phyloP scores from a whole-genome alignment of 2,888 invertebrate species.

The Sepiola atlantica region DNA sequence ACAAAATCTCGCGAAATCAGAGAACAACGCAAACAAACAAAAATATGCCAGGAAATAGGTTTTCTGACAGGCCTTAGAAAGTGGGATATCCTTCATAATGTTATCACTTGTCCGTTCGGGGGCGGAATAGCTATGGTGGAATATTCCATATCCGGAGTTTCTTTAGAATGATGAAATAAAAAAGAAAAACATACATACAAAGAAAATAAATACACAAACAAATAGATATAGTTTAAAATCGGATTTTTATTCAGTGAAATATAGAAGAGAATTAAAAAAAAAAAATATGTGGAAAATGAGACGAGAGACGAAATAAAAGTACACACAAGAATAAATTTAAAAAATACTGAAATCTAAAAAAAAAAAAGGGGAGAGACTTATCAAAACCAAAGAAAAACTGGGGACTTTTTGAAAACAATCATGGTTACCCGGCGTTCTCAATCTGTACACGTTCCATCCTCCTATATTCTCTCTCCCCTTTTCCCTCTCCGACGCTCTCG shows the following conservation, averaged over 20 bases:
- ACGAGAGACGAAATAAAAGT: background rate
- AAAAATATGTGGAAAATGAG: too few species aligned
- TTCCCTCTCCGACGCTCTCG: too few species aligned
- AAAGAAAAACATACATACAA: background rate
- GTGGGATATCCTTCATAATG: background rate
- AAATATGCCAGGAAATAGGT: background rate
- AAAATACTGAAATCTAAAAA: background rate
- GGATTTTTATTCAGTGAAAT: background rate
- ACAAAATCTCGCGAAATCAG: background rate
- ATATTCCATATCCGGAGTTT: background rate
- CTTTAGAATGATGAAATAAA: background rate
- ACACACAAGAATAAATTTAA: background rate
- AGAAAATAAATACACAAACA: too few species aligned
- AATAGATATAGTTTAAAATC: too few species aligned
- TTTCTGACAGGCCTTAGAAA: background rate
- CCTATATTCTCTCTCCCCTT: too few species aligned
- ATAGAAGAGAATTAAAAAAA: background rate
- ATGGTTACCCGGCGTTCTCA: too few species aligned
- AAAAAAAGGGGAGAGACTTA: background rate
- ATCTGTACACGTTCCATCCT: too few species aligned
- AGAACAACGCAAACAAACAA: background rate
- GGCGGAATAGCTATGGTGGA: too few species aligned
- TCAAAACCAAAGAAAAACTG: too few species aligned
- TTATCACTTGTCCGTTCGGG: background rate
- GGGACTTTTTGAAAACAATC: too few species aligned